These are phyloP conservation scores for Choristoneura rosaceana DNA, from an alignment of 2,888 invertebrate genomes.

Conservation along the genomic window DNA sequence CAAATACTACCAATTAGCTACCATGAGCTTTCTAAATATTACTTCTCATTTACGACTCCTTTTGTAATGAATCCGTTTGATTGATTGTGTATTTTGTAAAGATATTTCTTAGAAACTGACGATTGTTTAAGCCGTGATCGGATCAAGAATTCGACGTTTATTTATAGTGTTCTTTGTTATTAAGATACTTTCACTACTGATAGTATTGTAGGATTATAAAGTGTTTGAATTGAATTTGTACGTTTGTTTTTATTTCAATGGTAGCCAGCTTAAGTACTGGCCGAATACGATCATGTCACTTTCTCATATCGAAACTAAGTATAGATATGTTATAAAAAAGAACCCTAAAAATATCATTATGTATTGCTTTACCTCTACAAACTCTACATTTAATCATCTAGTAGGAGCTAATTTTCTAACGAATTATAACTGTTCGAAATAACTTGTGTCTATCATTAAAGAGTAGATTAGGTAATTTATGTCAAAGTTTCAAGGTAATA, in stretches of 20 bases:
- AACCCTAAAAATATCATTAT: too few species aligned
- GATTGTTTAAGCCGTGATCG: conserved; percentile 30
- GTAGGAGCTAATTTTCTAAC: too few species aligned
- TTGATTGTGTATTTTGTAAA: conserved; percentile 25
- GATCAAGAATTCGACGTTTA: conserved; percentile 35
- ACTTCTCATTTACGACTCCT: conserved; percentile 46
- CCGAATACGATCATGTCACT: conserved; percentile 5
- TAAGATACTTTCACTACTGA: conserved; percentile 40
- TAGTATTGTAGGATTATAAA: conserved; percentile 38
- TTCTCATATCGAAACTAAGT: conserved; percentile 4
- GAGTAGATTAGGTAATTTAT: too few species aligned
- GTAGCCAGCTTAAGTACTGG: neutral
- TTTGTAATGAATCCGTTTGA: conserved; percentile 38
- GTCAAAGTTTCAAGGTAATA: too few species aligned
- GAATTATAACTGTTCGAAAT: too few species aligned
- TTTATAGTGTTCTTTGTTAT: conserved; percentile 36
- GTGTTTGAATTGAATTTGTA: conserved; percentile 25
- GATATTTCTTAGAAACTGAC: conserved; percentile 39
- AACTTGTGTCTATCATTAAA: too few species aligned
- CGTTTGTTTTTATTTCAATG: conserved; percentile 13
- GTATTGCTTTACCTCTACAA: too few species aligned
- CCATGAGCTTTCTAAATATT: conserved; percentile 50
- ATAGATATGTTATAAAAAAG: neutral
- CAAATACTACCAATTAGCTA: conserved; percentile 47
- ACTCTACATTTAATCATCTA: too few species aligned